A percentile compares a stretch with the other conserved stretches of the same genome.
phyloP scores from a whole-genome alignment of 2,888 invertebrate species.

The Serripes groenlandicus region DNA sequence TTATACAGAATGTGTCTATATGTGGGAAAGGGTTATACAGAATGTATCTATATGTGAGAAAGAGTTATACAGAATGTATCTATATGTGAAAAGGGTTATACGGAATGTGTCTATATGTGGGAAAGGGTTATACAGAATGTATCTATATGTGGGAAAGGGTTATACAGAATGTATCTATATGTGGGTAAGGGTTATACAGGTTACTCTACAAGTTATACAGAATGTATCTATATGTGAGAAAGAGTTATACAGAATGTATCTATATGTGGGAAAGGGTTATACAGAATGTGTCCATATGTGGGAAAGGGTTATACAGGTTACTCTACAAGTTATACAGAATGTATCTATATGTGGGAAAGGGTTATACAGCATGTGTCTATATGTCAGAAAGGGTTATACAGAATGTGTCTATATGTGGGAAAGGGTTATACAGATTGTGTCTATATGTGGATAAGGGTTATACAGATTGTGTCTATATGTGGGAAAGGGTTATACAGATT shows the following conservation, averaged over 20 bases:
- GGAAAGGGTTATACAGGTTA: background rate
- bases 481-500: background rate
- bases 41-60: background rate
- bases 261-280: background rate
- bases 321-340: too few species aligned
- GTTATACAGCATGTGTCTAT: background rate
- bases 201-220: too few species aligned
- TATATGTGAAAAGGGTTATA: too few species aligned
- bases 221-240: background rate
- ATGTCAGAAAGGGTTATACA: background rate
- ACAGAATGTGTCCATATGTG: background rate
- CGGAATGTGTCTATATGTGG: background rate
- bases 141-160: background rate
- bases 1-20: background rate
- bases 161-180: background rate
- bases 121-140: background rate
- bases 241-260: background rate
- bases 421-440: background rate
- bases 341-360: background rate
- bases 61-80: background rate
- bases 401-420: background rate
- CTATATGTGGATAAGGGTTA: background rate
- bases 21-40: background rate
- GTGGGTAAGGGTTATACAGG: background rate
- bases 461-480: background rate